These are phyloP conservation scores for Xestia rhomboidea DNA, from an alignment of 2,888 invertebrate species.

Conservation along the genomic window DNA sequence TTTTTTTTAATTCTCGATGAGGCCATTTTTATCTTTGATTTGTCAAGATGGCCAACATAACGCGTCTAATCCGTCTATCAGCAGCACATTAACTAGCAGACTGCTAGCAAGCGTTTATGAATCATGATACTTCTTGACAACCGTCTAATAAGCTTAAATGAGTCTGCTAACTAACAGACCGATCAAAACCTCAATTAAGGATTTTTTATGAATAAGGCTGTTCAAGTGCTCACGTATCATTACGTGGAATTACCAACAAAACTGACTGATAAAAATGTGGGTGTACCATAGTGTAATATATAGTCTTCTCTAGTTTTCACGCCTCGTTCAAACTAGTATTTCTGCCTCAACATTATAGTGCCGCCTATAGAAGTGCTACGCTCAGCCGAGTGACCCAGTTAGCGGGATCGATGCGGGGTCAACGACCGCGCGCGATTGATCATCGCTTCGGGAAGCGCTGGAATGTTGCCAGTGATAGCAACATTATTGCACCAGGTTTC, in stretches of 20 bases:
- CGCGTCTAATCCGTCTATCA: too few relatives aligned
- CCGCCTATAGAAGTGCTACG: slow-evolving; percentile 19
- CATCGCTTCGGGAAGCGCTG: slow-evolving; percentile 38
- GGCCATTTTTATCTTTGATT: too few relatives aligned
- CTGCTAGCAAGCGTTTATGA: too few relatives aligned
- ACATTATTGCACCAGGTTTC: slow-evolving; percentile 13
- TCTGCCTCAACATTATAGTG: slow-evolving; percentile 5
- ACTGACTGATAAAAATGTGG: not conserved
- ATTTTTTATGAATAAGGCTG: too few relatives aligned
- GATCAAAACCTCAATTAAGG: too few relatives aligned
- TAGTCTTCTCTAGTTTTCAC: not conserved
- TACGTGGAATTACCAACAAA: not conserved
- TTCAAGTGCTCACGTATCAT: not conserved
- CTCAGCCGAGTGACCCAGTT: slow-evolving; percentile 73
- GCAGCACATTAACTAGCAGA: too few relatives aligned
- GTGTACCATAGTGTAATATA: not conserved
- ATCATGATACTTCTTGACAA: too few relatives aligned
- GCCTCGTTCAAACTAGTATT: not conserved
- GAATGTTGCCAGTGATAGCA: slow-evolving; percentile 25
- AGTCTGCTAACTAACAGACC: too few relatives aligned
- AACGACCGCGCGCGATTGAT: slow-evolving; percentile 64
- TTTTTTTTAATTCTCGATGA: too few relatives aligned
- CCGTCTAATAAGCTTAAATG: too few relatives aligned
- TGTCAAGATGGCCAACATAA: too few relatives aligned
- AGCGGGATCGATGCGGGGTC: slow-evolving; percentile 72